Evolutionary conservation across 2,888 invertebrate species (phyloP).

Genomic region (Nymphalis urticae): DNA sequence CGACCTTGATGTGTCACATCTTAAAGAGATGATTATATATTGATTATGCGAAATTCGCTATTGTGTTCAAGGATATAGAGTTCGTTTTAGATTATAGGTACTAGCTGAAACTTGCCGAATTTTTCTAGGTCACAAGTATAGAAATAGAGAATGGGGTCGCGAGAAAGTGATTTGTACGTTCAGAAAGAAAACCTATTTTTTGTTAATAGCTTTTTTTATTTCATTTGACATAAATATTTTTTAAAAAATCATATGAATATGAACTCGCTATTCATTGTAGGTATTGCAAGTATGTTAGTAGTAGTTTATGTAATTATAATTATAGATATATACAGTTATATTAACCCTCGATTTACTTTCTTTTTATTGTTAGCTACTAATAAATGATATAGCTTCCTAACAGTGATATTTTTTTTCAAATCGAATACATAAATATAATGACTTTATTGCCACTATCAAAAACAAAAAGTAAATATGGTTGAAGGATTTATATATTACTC

Average conservation of each 20-base stretch:
- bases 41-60: slow-evolving; percentile 2
- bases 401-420: neutral
- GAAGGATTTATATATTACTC: too few relatives aligned
- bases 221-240: too few relatives aligned
- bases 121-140: slow-evolving; percentile 18
- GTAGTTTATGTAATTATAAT: too few relatives aligned
- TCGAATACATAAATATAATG: neutral
- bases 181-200: neutral
- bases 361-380: too few relatives aligned
- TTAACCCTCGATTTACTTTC: too few relatives aligned
- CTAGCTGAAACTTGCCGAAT: neutral
- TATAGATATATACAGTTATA: too few relatives aligned
- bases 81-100: slow-evolving; percentile 13
- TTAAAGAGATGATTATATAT: slow-evolving; percentile 8
- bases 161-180: slow-evolving; percentile 1
- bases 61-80: neutral
- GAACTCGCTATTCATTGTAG: too few relatives aligned
- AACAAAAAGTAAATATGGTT: too few relatives aligned
- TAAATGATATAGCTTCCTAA: too few relatives aligned
- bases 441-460: too few relatives aligned
- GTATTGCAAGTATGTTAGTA: too few relatives aligned
- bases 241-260: too few relatives aligned
- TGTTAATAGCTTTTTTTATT: neutral
- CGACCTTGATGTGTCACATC: slow-evolving; percentile 17
- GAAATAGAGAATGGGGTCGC: slow-evolving; percentile 28